Evolutionary conservation across 2,113 vertebrate species (phyloP).

Genomic region (Oryzias celebensis): DNA sequence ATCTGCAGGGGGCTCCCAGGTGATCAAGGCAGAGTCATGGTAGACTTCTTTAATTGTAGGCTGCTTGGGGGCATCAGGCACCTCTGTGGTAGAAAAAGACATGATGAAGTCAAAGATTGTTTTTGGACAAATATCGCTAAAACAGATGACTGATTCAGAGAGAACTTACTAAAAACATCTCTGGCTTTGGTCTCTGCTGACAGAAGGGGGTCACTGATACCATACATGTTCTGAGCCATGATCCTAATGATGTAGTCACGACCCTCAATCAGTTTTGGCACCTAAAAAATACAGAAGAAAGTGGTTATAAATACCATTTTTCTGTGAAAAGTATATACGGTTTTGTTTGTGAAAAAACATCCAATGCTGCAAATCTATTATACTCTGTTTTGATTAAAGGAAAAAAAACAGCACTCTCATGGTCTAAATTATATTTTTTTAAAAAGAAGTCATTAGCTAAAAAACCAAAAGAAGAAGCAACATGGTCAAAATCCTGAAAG

Average conservation of each 20-base stretch:
- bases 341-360: too few species aligned
- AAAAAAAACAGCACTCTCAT: too few species aligned
- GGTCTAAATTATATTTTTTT: too few species aligned
- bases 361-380: too few species aligned
- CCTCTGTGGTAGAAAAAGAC: slow-evolving; percentile 75
- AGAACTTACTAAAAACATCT: slow-evolving; percentile 91
- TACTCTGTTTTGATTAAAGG: too few species aligned
- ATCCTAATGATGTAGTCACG: slow-evolving; percentile 95
- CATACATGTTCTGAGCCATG: slow-evolving; percentile 94
- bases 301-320: neutral
- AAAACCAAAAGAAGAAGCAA: too few species aligned
- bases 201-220: slow-evolving; percentile 91
- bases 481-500: too few species aligned
- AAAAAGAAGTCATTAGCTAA: too few species aligned
- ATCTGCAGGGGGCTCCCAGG: slow-evolving; percentile 93
- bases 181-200: slow-evolving; percentile 91
- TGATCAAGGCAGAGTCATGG: slow-evolving; percentile 88
- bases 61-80: slow-evolving; percentile 93
- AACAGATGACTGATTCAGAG: neutral
- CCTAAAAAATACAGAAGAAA: slow-evolving; percentile 42
- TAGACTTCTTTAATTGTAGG: slow-evolving; percentile 88
- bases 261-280: slow-evolving; percentile 93
- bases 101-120: slow-evolving; percentile 1
- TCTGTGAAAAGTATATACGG: too few species aligned
- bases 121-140: neutral